Conservation (phyloP, 2,113 vertebrate species). For the Mionectes macconnelli region DNA sequence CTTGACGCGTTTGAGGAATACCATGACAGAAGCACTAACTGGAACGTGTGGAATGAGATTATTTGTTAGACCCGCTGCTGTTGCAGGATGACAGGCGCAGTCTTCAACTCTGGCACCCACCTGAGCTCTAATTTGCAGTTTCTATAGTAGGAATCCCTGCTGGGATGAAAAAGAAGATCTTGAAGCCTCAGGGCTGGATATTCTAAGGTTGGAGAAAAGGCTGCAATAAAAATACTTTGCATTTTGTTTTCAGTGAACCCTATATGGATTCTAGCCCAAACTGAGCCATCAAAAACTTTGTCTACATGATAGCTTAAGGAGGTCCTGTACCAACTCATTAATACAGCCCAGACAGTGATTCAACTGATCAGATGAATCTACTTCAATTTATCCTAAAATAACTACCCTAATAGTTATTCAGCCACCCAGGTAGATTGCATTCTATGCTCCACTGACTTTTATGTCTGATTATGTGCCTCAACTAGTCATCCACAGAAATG, state of each 20-base stretch:
- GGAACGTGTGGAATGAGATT: neutral
- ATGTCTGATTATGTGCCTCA: constrained; percentile 6
- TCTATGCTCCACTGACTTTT: neutral
- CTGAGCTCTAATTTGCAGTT: neutral
- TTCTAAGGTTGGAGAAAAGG: neutral
- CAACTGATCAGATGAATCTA: neutral
- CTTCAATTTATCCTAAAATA: constrained; percentile 3
- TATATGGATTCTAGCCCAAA: neutral
- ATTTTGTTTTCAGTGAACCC: neutral
- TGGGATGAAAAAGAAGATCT: neutral
- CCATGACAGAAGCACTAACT: neutral
- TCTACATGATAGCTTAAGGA: neutral
- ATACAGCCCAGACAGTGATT: neutral
- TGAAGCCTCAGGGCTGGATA: neutral
- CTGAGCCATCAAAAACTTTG: neutral
- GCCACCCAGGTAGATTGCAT: neutral
- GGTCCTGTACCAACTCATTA: neutral
- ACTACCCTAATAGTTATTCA: neutral
- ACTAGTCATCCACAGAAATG: neutral
- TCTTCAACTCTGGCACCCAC: neutral
- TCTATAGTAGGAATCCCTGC: neutral
- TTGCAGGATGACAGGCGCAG: neutral
- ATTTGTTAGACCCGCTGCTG: neutral
- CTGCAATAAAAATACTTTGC: neutral
- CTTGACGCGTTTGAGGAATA: neutral